Base-by-base conservation (phyloP, 2,888 invertebrate species). In the Nephrotoma flavescens region DNA sequence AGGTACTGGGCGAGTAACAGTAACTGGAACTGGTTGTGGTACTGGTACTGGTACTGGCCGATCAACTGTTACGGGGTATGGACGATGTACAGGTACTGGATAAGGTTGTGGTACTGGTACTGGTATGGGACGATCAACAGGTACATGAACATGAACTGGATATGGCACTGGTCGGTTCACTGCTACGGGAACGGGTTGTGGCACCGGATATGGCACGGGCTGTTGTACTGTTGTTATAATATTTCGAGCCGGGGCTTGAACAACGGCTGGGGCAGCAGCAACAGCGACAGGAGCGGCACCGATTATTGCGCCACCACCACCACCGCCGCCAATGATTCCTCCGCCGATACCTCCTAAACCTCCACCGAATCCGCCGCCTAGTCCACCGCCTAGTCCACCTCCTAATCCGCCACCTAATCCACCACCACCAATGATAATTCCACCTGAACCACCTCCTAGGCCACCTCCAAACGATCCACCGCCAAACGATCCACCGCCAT, bases 111-210 rank as follows among this genome's bases (percentile, higher is more conserved):
- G 86, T 15, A 85, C 47, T 15, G 86, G 45, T 6, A 86, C 86
- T 42, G 47, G 85, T 12, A 86, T 86, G 57, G 86, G 87, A 44
- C 86, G 87, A 86, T 86, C 87, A 19, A 87, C 86, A 41, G 87
- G 86, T 31, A 86, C 86, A 86, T 86, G 7, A 6, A 86, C 86
- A 31, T 45, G 86, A 4, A 86, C 86, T 41, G 86, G 86, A 12
- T 45, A 44, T 47, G 44, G 45, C 12, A 86, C 44, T 12, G 86
- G 44, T 11, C 86, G 86, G 11, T n/a, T 86, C 7, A 86, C 86
- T 11, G 86, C 52, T 41, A 86, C 86, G 0, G 86, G 42, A 6
- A 86, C 42, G 15, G 52, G 52, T 57, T 57, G 52, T 41, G 86
- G 57, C 41, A 57, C 52, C 15, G 86, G 86, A 52, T 44, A 15